Conservation (phyloP, 2,113 vertebrate species). For the Hirundichthys speculiger region DNA sequence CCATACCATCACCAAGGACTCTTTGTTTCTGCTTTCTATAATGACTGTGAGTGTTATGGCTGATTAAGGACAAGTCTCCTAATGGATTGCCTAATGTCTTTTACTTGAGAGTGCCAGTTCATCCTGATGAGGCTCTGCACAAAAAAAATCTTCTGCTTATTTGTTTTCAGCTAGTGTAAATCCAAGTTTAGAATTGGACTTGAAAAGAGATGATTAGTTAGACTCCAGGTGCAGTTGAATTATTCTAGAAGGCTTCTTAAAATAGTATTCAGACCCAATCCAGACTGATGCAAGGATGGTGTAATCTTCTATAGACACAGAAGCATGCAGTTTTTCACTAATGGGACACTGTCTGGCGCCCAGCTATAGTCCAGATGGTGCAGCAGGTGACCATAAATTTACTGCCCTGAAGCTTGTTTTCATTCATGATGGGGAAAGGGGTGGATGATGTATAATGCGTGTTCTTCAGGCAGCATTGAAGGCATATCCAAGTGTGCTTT, state of each 20-base stretch:
- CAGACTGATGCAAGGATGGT: slow-evolving; percentile 45
- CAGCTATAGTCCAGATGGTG: slow-evolving; percentile 71
- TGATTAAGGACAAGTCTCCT: slow-evolving; percentile 57
- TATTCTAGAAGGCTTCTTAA: slow-evolving; percentile 20
- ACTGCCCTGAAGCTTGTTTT: slow-evolving; percentile 48
- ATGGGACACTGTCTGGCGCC: slow-evolving; percentile 58
- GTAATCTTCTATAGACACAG: slow-evolving; percentile 50
- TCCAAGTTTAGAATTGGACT: slow-evolving; percentile 28
- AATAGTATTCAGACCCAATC: slow-evolving; percentile 23
- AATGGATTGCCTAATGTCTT: slow-evolving; percentile 64
- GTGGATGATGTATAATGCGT: slow-evolving; percentile 30
- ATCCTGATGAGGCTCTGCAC: slow-evolving; percentile 32
- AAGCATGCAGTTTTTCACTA: slow-evolving; percentile 54
- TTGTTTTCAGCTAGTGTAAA: slow-evolving; percentile 38
- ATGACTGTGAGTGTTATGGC: slow-evolving; percentile 52
- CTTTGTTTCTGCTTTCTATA: slow-evolving; percentile 45
- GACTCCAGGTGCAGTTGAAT: slow-evolving; percentile 22
- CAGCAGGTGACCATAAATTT: slow-evolving; percentile 70
- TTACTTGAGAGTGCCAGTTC: slow-evolving; percentile 33
- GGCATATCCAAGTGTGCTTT: not conserved
- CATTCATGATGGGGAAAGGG: slow-evolving; percentile 43
- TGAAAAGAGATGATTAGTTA: slow-evolving; percentile 33
- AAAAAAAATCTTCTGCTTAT: slow-evolving; percentile 28
- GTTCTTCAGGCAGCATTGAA: slow-evolving; percentile 9
- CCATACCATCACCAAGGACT: slow-evolving; percentile 3